Conservation (phyloP, 92 coral and sea anemone genomes). For the Galaxea fascicularis region DNA sequence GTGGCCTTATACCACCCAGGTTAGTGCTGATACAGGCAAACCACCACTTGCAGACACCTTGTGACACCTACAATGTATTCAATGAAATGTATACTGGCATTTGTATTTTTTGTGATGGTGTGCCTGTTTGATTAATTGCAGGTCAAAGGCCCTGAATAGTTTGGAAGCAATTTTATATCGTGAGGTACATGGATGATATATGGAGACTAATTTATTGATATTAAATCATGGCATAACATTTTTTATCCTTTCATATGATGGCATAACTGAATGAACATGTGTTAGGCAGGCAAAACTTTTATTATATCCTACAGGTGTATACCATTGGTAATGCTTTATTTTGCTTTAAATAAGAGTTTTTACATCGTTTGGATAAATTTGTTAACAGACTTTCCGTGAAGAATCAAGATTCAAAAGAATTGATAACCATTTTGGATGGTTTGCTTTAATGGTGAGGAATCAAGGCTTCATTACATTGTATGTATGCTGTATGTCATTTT, state of each 20-base stretch:
- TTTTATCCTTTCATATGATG: too few species aligned
- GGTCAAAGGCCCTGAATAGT: conserved; percentile 78
- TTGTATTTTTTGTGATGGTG: too few species aligned
- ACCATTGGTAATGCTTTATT: too few species aligned
- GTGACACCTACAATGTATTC: too few species aligned
- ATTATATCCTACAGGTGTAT: too few species aligned
- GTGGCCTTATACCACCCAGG: conserved; percentile 71
- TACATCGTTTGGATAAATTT: not conserved
- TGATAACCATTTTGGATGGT: conserved; percentile 89
- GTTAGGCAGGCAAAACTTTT: too few species aligned
- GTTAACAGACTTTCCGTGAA: conserved; percentile 40
- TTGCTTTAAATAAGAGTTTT: too few species aligned
- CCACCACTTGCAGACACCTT: not conserved
- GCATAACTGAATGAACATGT: too few species aligned
- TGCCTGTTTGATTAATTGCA: conserved; percentile 2
- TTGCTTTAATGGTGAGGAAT: conserved; percentile 85
- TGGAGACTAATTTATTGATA: not conserved
- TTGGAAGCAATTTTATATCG: conserved; percentile 82
- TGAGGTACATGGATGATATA: conserved; percentile 75
- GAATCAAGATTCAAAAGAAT: conserved; percentile 84
- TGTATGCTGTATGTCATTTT: not conserved
- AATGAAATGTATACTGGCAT: too few species aligned
- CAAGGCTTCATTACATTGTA: not conserved
- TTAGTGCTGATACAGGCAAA: not conserved
- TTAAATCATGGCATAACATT: not conserved